Evolutionary conservation across 37 sponge, comb jelly and placozoan species (phyloP), one percentile per base, ranked within the genome.

Genomic region (Ianthella basta): DNA sequence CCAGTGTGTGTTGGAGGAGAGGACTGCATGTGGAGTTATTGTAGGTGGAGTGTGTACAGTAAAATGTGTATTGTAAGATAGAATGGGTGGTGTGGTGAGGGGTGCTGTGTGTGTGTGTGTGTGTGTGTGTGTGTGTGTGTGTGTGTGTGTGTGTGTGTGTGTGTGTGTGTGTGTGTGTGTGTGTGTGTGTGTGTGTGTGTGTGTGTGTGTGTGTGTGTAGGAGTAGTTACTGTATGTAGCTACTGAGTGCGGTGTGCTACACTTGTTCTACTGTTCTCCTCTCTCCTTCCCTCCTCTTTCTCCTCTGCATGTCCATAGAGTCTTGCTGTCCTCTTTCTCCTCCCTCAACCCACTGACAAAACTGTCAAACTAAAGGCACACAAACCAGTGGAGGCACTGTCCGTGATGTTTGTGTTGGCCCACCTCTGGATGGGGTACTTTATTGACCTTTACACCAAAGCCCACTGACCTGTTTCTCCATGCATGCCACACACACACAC

Each of bases 311-410:
- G 72, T 34, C 4, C 19, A 25, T 36, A 92, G 92, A 92, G 92
- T 82, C 44, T 92, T 14, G 32, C 86, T 33, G 72, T 86, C 15
- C 83, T 92, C 39, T 84, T 88, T 56, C 56, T 82, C 23, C 55
- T 88, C 23, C 64, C 33, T 0, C 54, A 70, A 35, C 80, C 91
- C 27, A 16, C 30, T 21, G 57, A 67, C 21, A 72, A 72, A 23
- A 60, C 40, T n/a, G 20, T 56, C 35, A 85, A 85, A 38, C 72
- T 87, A 5, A 89, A 87, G 67, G 68, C 87, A 25, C 93, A 91
- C 84, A 95, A 95, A 69, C 90, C 87, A 59, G 88, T 95, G 4
- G 95, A 95, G 53, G 86, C 61, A 1, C 65, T 95, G 4, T 56
- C 95, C 24, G 59, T 91, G 27, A 0, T 95, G 33, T 91, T 89